phyloP scores from a whole-genome alignment of 2,888 invertebrate species.

The Hypena proboscidalis region DNA sequence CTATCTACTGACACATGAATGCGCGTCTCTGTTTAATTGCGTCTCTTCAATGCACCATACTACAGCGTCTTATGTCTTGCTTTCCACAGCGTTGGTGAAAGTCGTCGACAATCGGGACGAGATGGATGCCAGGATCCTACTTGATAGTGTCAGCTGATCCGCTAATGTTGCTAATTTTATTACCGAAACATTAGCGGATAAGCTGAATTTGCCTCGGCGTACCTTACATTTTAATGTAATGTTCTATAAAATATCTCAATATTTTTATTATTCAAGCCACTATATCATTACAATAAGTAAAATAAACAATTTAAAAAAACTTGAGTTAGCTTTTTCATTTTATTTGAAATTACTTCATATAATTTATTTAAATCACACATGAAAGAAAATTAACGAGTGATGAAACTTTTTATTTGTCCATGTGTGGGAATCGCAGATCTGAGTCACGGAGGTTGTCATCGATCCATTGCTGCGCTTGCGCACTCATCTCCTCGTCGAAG shows the following conservation, averaged over 20 bases:
- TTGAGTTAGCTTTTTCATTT: too few species aligned
- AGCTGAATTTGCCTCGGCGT: conserved; percentile 19
- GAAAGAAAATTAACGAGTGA: too few species aligned
- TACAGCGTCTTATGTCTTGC: conserved; percentile 15
- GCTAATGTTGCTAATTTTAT: conserved; percentile 21
- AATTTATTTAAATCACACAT: too few species aligned
- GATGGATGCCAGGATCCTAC: conserved; percentile 11
- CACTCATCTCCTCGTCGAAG: conserved; percentile 86
- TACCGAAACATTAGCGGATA: conserved; percentile 8
- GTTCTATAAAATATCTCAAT: too few species aligned
- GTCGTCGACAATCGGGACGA: conserved; percentile 13
- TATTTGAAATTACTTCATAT: too few species aligned
- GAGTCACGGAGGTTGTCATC: conserved; percentile 79
- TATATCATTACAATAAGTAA: too few species aligned
- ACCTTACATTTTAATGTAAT: too few species aligned
- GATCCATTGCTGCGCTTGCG: conserved; percentile 88
- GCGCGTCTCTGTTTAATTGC: too few species aligned
- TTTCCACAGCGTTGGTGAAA: conserved; percentile 36
- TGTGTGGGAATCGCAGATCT: conserved; percentile 75
- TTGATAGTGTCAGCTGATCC: conserved; percentile 27
- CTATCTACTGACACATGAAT: too few species aligned
- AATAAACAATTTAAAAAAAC: too few species aligned
- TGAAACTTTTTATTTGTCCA: conserved; percentile 6
- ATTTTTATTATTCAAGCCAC: too few species aligned
- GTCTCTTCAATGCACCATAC: conserved; percentile 3